Conservation (phyloP, 2,888 invertebrate species). For the Pegoplata infirma region DNA sequence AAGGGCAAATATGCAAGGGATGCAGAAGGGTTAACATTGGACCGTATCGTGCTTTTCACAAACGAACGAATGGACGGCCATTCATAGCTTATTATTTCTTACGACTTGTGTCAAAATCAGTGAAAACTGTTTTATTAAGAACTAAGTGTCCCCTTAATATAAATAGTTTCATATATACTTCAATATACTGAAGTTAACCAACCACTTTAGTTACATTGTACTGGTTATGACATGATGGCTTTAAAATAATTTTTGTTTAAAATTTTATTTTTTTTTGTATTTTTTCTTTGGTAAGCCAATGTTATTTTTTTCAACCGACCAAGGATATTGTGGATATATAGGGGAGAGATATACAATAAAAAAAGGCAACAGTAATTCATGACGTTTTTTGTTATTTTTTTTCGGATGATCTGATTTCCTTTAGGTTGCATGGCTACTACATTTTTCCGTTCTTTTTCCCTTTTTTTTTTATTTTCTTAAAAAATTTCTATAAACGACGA, state of each 20-base stretch:
- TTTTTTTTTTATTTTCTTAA: conserved; percentile 20
- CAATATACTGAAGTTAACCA: not conserved
- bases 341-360: not conserved
- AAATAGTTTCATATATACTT: too few species aligned
- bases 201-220: conserved; percentile 29
- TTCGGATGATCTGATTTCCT: conserved; percentile 44
- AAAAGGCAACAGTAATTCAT: conserved; percentile 33
- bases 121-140: too few species aligned
- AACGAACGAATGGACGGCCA: too few species aligned
- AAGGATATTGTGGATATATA: not conserved
- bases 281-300: conserved; percentile 46
- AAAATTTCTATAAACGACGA: too few species aligned
- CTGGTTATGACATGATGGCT: conserved; percentile 58
- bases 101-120: too few species aligned
- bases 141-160: too few species aligned
- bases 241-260: conserved; percentile 53
- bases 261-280: conserved; percentile 5
- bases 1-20: too few species aligned
- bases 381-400: conserved; percentile 1
- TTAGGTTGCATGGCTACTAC: not conserved
- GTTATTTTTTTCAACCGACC: conserved; percentile 43
- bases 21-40: too few species aligned
- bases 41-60: too few species aligned
- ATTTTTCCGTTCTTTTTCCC: not conserved
- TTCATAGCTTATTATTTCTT: too few species aligned